Conservation (phyloP, 2,113 vertebrate genomes). For the Alethe diademata region DNA sequence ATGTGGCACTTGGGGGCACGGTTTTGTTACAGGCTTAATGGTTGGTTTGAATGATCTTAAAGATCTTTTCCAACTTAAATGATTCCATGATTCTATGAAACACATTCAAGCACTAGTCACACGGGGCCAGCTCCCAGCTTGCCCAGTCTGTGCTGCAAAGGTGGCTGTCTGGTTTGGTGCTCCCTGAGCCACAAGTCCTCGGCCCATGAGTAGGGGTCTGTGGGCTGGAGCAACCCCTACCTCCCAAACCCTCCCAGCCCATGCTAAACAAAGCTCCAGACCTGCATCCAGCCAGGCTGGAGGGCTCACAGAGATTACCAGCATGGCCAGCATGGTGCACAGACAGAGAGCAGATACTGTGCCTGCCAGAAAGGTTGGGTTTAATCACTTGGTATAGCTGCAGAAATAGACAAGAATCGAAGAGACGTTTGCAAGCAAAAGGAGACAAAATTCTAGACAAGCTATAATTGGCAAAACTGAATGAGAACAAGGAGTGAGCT, state of each 20-base stretch:
- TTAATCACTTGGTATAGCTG: neutral
- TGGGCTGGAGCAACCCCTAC: too few relatives aligned
- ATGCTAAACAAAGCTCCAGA: neutral
- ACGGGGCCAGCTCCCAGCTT: neutral
- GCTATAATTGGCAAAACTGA: slow-evolving; percentile 20
- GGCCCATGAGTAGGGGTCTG: neutral
- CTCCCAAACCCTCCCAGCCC: neutral
- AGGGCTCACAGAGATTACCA: neutral
- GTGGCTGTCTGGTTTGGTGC: neutral
- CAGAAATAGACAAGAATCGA: neutral
- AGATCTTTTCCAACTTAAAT: neutral
- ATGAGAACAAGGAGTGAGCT: neutral
- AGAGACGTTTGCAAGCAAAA: neutral
- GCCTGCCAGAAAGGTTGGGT: neutral
- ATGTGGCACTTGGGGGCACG: neutral
- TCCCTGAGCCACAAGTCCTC: neutral
- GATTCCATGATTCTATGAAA: neutral
- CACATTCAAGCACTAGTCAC: neutral
- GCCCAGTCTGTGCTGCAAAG: neutral
- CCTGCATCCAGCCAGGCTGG: neutral
- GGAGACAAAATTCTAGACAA: neutral
- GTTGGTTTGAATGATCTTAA: neutral
- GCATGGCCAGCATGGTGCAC: neutral
- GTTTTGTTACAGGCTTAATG: neutral
- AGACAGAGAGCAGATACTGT: neutral